Evolutionary conservation across 2,888 invertebrate species (phyloP).

Genomic region (Chymomyza procnemis): DNA sequence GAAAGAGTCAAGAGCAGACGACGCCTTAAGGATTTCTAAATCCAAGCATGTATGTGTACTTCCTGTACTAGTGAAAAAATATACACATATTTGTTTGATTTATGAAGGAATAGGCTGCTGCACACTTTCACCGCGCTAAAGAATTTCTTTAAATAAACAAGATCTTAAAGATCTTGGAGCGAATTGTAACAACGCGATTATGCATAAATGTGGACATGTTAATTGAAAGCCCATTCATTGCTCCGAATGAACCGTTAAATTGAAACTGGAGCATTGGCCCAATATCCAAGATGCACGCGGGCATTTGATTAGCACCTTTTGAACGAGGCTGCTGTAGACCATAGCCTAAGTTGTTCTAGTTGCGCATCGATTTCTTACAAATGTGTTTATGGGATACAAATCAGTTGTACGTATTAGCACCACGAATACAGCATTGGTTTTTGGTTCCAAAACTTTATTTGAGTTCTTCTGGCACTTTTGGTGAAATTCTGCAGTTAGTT

Average conservation of each 20-base stretch:
- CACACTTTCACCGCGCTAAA: slow-evolving; percentile 66
- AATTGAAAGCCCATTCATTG: slow-evolving; percentile 54
- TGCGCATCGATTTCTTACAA: slow-evolving; percentile 29
- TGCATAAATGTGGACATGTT: slow-evolving; percentile 52
- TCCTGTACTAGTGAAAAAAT: background rate
- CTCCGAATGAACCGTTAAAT: slow-evolving; percentile 64
- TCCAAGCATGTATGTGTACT: background rate
- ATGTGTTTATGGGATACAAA: slow-evolving; percentile 23
- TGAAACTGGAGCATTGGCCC: slow-evolving; percentile 59
- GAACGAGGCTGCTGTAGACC: slow-evolving; percentile 9
- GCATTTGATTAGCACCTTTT: slow-evolving; percentile 57
- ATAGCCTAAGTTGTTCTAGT: slow-evolving; percentile 54
- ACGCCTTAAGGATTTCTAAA: background rate
- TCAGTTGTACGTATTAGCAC: slow-evolving; percentile 57
- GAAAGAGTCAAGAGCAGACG: background rate
- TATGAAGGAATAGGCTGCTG: slow-evolving; percentile 25
- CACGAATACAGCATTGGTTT: slow-evolving; percentile 18
- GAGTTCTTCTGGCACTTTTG: slow-evolving; percentile 48
- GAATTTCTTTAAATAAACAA: slow-evolving; percentile 5
- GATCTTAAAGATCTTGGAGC: background rate
- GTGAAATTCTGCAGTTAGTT: slow-evolving; percentile 41
- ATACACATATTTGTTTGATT: background rate
- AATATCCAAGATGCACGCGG: slow-evolving; percentile 47
- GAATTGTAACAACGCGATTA: slow-evolving; percentile 23
- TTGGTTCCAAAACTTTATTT: slow-evolving; percentile 5